Evolutionary conservation across 1,140 invertebrate species (phyloP).

Genomic region (Pogonomyrmex barbatus): DNA sequence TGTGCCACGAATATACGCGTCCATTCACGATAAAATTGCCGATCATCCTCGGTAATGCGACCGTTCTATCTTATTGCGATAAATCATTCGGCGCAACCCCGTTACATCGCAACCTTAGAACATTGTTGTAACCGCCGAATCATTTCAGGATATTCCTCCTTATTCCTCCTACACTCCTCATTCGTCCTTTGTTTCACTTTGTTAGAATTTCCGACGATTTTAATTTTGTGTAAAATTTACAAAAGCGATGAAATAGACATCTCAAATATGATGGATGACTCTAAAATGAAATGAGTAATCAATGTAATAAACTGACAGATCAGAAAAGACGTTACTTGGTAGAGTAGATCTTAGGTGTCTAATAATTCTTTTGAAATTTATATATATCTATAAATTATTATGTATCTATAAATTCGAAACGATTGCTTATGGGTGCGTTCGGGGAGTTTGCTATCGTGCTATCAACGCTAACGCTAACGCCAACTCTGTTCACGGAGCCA

Average conservation of each 20-base stretch:
- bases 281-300: neutral
- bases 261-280: neutral
- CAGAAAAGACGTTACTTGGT: too few relatives aligned
- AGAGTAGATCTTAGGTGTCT: too few relatives aligned
- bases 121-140: constrained; percentile 32
- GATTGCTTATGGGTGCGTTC: too few relatives aligned
- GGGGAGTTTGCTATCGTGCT: too few relatives aligned
- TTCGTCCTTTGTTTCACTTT: neutral
- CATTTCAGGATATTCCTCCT: neutral
- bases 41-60: constrained; percentile 52
- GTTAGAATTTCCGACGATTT: neutral
- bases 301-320: too few relatives aligned
- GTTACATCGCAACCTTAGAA: constrained; percentile 14
- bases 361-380: too few relatives aligned
- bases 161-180: neutral
- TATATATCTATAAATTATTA: too few relatives aligned
- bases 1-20: constrained; percentile 21
- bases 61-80: constrained; percentile 42
- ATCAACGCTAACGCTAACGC: too few relatives aligned
- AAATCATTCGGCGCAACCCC: constrained; percentile 48
- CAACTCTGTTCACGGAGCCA: too few relatives aligned
- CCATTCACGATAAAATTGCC: constrained; percentile 55
- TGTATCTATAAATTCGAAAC: too few relatives aligned
- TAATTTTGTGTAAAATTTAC: neutral
- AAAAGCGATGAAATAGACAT: neutral